Conservation (phyloP, 2,797 vertebrate genomes). For the Ceyx erithaca region DNA sequence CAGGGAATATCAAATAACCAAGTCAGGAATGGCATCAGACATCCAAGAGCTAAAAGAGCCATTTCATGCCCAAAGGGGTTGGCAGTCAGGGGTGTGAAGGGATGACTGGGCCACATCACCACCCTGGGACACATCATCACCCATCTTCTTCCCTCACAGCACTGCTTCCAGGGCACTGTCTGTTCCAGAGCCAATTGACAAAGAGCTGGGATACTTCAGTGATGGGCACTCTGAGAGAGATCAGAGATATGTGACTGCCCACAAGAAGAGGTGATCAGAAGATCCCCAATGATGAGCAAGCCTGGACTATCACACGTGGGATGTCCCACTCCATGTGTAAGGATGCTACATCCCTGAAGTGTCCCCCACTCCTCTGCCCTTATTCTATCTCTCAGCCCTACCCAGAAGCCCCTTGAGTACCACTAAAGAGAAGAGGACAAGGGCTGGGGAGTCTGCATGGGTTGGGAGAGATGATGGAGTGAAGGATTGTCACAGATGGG, state of each 20-base stretch:
- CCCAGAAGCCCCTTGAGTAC: background rate
- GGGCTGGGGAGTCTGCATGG: background rate
- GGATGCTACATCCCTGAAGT: background rate
- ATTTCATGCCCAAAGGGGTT: background rate
- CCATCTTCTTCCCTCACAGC: rapidly evolving
- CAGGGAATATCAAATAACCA: background rate
- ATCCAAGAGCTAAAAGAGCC: background rate
- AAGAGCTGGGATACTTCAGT: rapidly evolving
- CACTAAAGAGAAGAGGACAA: background rate
- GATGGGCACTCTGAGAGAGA: background rate
- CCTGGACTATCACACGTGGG: background rate
- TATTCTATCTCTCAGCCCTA: background rate
- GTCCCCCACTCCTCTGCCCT: background rate
- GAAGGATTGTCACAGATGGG: background rate
- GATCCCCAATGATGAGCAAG: background rate
- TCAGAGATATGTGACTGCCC: background rate
- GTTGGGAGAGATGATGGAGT: background rate
- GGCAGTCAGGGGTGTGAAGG: background rate
- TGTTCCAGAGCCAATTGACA: background rate
- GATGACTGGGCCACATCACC: background rate
- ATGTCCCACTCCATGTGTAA: background rate
- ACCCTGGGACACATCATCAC: background rate
- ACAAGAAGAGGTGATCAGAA: background rate
- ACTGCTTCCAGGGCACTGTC: background rate
- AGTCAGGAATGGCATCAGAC: background rate